Base-by-base conservation (phyloP, 2,113 vertebrate species). In the Poecile atricapillus region DNA sequence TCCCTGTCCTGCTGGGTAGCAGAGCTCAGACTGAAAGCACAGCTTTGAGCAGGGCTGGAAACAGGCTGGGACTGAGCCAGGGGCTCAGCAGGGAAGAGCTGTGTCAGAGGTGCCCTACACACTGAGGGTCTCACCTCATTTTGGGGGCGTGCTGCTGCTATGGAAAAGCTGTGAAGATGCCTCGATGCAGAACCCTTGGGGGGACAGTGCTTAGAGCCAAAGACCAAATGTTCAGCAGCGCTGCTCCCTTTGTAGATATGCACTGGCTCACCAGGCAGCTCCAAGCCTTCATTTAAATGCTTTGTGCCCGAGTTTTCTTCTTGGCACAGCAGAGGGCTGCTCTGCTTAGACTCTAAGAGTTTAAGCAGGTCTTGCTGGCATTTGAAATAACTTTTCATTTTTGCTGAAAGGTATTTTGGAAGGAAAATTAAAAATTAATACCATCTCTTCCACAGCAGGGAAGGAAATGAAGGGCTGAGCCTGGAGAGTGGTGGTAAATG, bases 351-450 rank as follows among this genome's bases (percentile, higher is more conserved):
- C 92, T 85, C 20, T 25, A 52, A 93, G 77, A 95, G 53, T 87
- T 93, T 91, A 76, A 83, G 67, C 67, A 80, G 90, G 73, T 85
- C 70, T 89, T 93, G 62, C 90, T 96, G 92, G 75, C 67, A 46
- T 94, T 88, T 79, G 49, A 85, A 86, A 92, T 86, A 39, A 47
- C 82, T 85, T 93, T 85, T 49, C 37, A 15, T 87, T 92, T 90
- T 68, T 94, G 65, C 84, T 69, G 70, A 89, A 94, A 91, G 46
- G 74, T 92, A 52, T 76, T 95, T 95, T 95, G 77, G 65, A 87
- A 89, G 44, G 35, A 90, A 87, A 87, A 81, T 39, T n/a, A 71
- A 85, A 69, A 85, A 63, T 4, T 24, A 85, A 73, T 58, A 20
- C 22, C 21, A 49, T 84, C 55, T 78, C 53, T 89, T 86, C 33